phyloP scores from a whole-genome alignment of 2,888 invertebrate species.

The Stenotaenia linearis region DNA sequence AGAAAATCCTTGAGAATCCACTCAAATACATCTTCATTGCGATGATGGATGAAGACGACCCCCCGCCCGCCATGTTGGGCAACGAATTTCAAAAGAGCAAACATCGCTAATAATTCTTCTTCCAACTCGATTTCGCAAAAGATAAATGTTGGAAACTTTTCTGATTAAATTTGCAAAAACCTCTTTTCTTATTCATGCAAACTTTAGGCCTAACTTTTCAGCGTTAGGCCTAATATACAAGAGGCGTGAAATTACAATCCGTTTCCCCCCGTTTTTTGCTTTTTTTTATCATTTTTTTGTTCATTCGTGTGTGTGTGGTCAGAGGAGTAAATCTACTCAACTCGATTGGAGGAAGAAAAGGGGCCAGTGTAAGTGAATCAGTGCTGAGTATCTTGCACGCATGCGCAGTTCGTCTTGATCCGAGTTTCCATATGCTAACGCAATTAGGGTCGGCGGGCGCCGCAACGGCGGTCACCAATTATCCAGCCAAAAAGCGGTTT shows the following conservation, averaged over 20 bases:
- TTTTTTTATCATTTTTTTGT: not conserved
- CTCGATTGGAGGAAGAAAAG: slow-evolving; percentile 24
- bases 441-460: slow-evolving; percentile 26
- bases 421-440: slow-evolving; percentile 24
- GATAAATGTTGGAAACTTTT: not conserved
- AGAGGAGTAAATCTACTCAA: slow-evolving; percentile 14
- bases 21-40: slow-evolving; percentile 18
- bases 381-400: slow-evolving; percentile 12
- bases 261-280: not conserved
- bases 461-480: slow-evolving; percentile 26
- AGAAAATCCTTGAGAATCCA: not conserved
- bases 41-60: slow-evolving; percentile 26
- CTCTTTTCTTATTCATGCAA: not conserved
- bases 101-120: not conserved
- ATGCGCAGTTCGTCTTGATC: slow-evolving; percentile 21
- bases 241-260: not conserved
- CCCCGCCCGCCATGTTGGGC: slow-evolving; percentile 10
- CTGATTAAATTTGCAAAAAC: not conserved
- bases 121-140: not conserved
- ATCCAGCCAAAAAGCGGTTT: slow-evolving; percentile 1
- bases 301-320: slow-evolving; percentile 26
- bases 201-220: not conserved
- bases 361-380: slow-evolving; percentile 14
- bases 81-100: slow-evolving; percentile 23
- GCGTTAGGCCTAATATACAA: not conserved